phyloP scores from a whole-genome alignment of 2,888 invertebrate genomes.

The Mylabris sibirica region DNA sequence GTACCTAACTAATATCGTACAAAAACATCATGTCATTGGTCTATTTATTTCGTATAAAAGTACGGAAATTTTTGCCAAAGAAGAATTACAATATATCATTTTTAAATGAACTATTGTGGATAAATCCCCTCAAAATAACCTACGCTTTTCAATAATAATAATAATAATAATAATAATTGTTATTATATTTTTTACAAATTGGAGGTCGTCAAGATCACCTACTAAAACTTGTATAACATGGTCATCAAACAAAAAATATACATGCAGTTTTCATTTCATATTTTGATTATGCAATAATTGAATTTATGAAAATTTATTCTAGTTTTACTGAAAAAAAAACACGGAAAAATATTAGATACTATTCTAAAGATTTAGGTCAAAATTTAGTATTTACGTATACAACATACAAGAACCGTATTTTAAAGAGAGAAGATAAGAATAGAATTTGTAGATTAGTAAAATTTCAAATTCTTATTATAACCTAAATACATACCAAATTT shows the following conservation, averaged over 20 bases:
- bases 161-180: no score
- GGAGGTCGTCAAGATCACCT: constrained; percentile 10
- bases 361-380: neutral
- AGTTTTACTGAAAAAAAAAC: neutral
- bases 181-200: neutral
- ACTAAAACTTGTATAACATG: neutral
- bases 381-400: constrained; percentile 1
- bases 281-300: neutral
- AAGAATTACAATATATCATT: neutral
- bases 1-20: neutral
- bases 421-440: neutral
- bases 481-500: neutral
- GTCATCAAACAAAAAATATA: neutral
- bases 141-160: neutral
- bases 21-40: neutral
- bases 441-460: constrained; percentile 8
- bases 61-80: neutral
- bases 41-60: neutral
- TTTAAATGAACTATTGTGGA: neutral
- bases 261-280: neutral
- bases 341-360: neutral
- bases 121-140: neutral
- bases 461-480: neutral
- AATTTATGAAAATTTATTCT: neutral
- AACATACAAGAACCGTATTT: neutral